These are phyloP conservation scores for Eptesicus fuscus DNA, from an alignment of 2,113 vertebrate species.

Conservation along the genomic window DNA sequence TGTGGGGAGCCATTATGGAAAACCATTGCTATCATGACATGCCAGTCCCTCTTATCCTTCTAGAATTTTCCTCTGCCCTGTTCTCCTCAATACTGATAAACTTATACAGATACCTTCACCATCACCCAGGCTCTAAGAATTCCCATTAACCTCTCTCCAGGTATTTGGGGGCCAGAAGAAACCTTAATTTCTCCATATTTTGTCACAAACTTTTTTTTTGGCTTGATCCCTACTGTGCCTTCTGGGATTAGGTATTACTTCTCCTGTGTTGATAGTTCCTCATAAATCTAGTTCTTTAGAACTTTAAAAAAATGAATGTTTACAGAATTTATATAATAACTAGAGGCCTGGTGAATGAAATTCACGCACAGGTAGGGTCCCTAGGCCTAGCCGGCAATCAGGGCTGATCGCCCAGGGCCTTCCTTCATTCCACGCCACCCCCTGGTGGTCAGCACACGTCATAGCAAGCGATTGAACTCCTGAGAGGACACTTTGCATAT, in stretches of 20 bases:
- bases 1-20: not conserved
- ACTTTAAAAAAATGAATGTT: not conserved
- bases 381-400: too few relatives aligned
- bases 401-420: too few relatives aligned
- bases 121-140: not conserved
- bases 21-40: not conserved
- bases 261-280: not conserved
- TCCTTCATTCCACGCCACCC: too few relatives aligned
- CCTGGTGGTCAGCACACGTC: too few relatives aligned
- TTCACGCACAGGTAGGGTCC: too few relatives aligned
- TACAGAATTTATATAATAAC: not conserved
- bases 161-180: not conserved
- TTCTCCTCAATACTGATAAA: not conserved
- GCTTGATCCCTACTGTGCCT: not conserved
- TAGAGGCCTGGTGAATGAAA: too few relatives aligned
- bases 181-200: not conserved
- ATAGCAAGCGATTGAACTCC: too few relatives aligned
- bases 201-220: not conserved
- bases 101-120: not conserved
- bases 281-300: not conserved
- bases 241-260: not conserved
- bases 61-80: not conserved
- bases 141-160: not conserved
- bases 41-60: not conserved
- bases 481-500: too few relatives aligned